A percentile compares a stretch with the other conserved stretches of the same genome.
These are phyloP conservation scores for Felis catus DNA, from an alignment of 2,113 vertebrate genomes.

Conservation along the genomic window DNA sequence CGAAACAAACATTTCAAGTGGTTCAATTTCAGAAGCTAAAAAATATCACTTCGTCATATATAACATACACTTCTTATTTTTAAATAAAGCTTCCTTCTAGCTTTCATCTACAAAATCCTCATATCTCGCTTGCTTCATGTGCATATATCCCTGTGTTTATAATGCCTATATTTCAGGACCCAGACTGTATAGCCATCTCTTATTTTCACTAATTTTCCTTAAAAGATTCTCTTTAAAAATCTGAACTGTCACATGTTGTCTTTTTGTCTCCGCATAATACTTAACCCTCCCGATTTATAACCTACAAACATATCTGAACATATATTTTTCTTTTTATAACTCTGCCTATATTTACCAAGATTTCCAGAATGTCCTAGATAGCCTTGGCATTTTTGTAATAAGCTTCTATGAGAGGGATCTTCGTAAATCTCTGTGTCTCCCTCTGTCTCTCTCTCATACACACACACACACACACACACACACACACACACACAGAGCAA, in stretches of 20 bases:
- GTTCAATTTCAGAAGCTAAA: neutral
- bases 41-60: neutral
- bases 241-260: neutral
- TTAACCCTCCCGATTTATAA: neutral
- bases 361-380: conserved; percentile 9
- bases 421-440: neutral
- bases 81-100: neutral
- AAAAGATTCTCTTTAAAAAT: conserved; percentile 17
- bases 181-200: neutral
- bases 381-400: conserved; percentile 14
- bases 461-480: neutral
- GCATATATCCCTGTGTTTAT: neutral
- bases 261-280: neutral
- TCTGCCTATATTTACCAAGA: neutral
- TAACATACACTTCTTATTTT: neutral
- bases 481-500: neutral
- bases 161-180: neutral
- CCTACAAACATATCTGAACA: neutral
- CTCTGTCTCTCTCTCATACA: neutral
- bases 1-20: neutral
- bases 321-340: neutral
- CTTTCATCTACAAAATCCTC: neutral
- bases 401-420: neutral
- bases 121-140: neutral
- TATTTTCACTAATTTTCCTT: neutral